A percentile compares a stretch with the other conserved stretches of the same genome.
Conservation (phyloP, 2,113 vertebrate genomes). For the Sinocyclocheilus grahami region DNA sequence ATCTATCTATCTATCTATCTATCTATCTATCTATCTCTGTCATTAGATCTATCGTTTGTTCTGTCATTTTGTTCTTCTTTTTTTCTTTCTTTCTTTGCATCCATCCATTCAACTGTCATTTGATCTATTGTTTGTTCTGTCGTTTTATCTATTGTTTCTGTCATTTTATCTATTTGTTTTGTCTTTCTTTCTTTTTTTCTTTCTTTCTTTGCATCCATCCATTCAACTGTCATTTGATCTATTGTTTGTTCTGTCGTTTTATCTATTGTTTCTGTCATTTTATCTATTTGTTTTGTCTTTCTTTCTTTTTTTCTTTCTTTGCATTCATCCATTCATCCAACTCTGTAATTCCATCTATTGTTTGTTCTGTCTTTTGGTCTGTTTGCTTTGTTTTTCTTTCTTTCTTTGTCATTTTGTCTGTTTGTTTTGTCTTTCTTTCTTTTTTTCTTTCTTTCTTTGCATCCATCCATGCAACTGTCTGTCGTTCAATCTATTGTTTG, state of each 20-base stretch:
- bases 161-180: not conserved
- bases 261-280: not conserved
- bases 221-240: not conserved
- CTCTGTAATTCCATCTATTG: not conserved
- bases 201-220: not conserved
- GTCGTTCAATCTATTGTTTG: not conserved
- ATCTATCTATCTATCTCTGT: not conserved
- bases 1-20: not conserved
- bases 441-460: not conserved
- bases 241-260: not conserved
- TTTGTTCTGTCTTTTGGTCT: too few relatives aligned
- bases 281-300: not conserved
- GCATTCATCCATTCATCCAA: slow-evolving; percentile 5
- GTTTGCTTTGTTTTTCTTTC: too few relatives aligned
- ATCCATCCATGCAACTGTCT: not conserved
- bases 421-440: too few relatives aligned
- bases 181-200: not conserved
- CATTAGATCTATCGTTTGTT: not conserved
- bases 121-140: not conserved
- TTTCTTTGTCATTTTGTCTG: too few relatives aligned
- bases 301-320: not conserved
- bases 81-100: not conserved
- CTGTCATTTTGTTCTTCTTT: too few relatives aligned
- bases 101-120: not conserved
- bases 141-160: not conserved